phyloP scores from a whole-genome alignment of 2,797 vertebrate species.

The Sebastes aleutianus region DNA sequence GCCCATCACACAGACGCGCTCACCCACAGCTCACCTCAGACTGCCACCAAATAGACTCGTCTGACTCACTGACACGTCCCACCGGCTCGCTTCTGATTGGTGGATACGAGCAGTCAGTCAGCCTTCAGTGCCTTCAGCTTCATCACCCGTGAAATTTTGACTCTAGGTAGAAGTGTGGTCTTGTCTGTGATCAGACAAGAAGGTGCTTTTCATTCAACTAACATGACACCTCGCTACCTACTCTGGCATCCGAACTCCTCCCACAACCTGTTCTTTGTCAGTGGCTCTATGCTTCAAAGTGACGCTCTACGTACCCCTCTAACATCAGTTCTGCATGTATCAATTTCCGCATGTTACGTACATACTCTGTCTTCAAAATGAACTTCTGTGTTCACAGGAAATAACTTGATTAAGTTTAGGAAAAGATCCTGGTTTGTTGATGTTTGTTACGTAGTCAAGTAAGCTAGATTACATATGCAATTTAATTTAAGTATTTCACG shows the following conservation, averaged over 20 bases:
- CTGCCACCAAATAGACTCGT: constrained; percentile 1
- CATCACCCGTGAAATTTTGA: not conserved
- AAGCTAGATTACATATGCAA: too few species aligned
- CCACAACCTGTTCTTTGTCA: not conserved
- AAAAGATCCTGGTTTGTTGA: too few species aligned
- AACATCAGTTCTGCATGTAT: not conserved
- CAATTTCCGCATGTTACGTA: not conserved
- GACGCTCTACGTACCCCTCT: too few species aligned
- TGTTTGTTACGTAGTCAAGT: too few species aligned
- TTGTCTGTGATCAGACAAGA: not conserved
- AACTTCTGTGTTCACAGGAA: too few species aligned
- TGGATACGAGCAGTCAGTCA: not conserved
- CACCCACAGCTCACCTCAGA: constrained; percentile 17
- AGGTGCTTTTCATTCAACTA: not conserved
- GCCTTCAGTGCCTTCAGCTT: not conserved
- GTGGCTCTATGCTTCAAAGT: not conserved
- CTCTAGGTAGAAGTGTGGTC: not conserved
- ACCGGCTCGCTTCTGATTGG: constrained; percentile 16
- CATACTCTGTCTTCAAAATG: not conserved
- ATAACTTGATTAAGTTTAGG: too few species aligned
- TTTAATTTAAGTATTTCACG: not conserved
- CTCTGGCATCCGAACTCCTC: not conserved
- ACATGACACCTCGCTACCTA: too few species aligned
- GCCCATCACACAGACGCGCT: constrained; percentile 20
- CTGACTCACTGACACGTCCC: not conserved